phyloP scores from a whole-genome alignment of 2,113 vertebrate species.

The Zosterops lateralis region DNA sequence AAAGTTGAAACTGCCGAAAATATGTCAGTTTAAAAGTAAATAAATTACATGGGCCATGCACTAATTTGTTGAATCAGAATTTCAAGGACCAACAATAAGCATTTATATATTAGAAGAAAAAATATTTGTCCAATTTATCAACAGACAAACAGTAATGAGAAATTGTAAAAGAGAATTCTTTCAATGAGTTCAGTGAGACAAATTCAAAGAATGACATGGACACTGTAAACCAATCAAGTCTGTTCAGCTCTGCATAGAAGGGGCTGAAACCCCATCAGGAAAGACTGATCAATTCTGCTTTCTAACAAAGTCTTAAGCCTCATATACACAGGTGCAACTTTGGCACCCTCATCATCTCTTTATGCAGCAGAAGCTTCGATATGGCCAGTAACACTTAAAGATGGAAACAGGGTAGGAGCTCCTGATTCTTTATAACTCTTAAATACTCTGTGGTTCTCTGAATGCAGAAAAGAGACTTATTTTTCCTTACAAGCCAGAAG shows the following conservation, averaged over 20 bases:
- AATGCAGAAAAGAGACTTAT: not conserved
- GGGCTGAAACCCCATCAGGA: conserved; percentile 14
- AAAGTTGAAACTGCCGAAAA: not conserved
- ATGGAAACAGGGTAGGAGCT: not conserved
- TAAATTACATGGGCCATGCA: not conserved
- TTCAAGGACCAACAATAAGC: not conserved
- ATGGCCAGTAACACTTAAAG: not conserved
- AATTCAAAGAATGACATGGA: not conserved
- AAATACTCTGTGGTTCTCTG: not conserved
- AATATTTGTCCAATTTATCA: not conserved
- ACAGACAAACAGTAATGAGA: not conserved
- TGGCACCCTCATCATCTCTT: not conserved
- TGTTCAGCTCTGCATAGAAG: not conserved
- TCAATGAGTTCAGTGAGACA: not conserved
- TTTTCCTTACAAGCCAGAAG: not conserved
- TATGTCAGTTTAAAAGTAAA: not conserved
- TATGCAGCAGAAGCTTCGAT: not conserved
- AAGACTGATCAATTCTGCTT: not conserved
- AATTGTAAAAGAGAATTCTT: not conserved
- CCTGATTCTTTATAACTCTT: not conserved
- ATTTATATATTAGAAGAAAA: not conserved
- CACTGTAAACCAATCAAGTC: not conserved
- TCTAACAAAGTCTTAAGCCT: not conserved
- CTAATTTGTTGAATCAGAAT: not conserved
- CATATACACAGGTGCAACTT: not conserved